Evolutionary conservation across 2,113 vertebrate genomes (phyloP), one percentile per base, ranked within the genome.

Genomic region (Barnardius zonarius): DNA sequence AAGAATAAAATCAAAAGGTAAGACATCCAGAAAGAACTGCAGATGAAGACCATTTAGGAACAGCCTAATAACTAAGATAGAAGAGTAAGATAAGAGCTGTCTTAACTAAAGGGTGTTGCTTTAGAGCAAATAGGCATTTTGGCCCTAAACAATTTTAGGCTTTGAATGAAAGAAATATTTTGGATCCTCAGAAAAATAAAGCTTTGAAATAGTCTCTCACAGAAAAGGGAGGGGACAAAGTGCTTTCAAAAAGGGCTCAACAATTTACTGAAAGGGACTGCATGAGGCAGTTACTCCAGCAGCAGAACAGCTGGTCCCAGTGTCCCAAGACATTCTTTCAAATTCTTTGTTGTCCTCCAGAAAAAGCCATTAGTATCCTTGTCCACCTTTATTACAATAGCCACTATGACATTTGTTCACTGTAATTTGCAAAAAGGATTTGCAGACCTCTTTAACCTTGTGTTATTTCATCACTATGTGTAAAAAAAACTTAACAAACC

Each of bases 121-220:
- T 88, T 83, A 96, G 52, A 76, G 62, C 17, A 93, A 93, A 83
- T 5, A 57, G 59, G 17, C 4, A 0, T 52, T 93, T 85, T 85
- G 43, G 52, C 41, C 10, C 6, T 57, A 11, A 80, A 86, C 9
- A 80, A 61, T 37, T 88, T 57, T 17, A 90, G 49, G 37, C 72
- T 93, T 80, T 66, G 11, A 92, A 89, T 77, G 49, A 86, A 93
- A 80, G 35, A 90, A 90, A 83, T 80, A 70, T 69, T 88, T 72
- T 77, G 33, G 12, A 69, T 76, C 79, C 86, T 92, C 33, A 49
- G 44, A 96, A 49, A 92, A 90, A 92, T 66, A 92, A 90, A 86
- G 63, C 59, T 88, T 88, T 28, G 2, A 92, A 94, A 88, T 28
- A 73, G 69, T 37, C 67, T 90, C 59, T 63, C 72, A 92, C 14